Evolutionary conservation across 2,797 vertebrate species (phyloP).

Genomic region (Chrysolophus pictus): DNA sequence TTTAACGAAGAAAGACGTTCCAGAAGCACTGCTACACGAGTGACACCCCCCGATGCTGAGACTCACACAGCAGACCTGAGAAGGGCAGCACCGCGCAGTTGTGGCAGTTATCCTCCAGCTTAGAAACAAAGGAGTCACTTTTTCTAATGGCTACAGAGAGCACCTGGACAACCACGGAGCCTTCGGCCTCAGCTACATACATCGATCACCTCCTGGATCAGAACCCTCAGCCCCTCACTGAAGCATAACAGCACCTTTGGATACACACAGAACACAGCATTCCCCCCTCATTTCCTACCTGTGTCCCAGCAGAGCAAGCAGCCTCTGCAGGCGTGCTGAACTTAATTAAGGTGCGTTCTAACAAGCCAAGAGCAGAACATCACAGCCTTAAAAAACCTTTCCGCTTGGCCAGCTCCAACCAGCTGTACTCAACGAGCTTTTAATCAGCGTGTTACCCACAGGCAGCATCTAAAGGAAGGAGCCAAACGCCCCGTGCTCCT

Average conservation of each 20-base stretch:
- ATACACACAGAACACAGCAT: not conserved
- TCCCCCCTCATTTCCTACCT: not conserved
- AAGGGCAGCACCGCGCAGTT: not conserved
- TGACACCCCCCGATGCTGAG: not conserved
- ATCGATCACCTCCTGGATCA: not conserved
- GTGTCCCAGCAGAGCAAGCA: not conserved
- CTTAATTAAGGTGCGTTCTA: not conserved
- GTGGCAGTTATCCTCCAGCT: fast-evolving
- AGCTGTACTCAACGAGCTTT: too few species aligned
- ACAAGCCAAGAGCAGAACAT: not conserved
- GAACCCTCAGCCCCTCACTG: not conserved
- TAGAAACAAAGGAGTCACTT: fast-evolving
- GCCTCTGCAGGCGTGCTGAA: not conserved
- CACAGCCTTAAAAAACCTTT: not conserved
- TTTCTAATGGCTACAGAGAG: not conserved
- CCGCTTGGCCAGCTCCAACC: not conserved
- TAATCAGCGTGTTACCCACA: too few species aligned
- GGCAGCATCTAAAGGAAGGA: not conserved
- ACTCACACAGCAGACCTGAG: not conserved
- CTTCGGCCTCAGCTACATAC: not conserved
- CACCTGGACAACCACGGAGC: not conserved
- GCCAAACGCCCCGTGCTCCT: not conserved
- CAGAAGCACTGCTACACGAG: not conserved
- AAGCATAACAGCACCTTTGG: not conserved
- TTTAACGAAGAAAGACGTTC: not conserved